A percentile compares a stretch with the other conserved stretches of the same genome.
phyloP scores from a whole-genome alignment of 2,113 vertebrate species.

The Siniperca knerii region DNA sequence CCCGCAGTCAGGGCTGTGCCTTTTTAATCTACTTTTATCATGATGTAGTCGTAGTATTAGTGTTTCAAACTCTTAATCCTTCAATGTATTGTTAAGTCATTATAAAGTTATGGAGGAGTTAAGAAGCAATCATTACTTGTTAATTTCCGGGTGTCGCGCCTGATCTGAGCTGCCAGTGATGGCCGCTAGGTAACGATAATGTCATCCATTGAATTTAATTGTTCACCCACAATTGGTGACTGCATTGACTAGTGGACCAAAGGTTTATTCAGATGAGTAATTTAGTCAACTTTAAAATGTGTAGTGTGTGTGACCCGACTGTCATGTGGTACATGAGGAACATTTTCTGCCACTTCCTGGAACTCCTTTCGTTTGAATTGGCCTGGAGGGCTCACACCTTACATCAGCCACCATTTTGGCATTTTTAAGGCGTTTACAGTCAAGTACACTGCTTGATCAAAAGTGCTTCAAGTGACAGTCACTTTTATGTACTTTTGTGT shows the following conservation, averaged over 20 bases:
- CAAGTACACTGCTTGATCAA: constrained; percentile 25
- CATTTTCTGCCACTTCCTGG: constrained; percentile 72
- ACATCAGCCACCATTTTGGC: constrained; percentile 43
- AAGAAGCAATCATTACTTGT: neutral
- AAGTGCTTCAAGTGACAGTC: neutral
- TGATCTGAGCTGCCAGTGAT: constrained; percentile 13
- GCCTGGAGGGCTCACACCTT: constrained; percentile 25
- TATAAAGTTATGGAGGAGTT: constrained; percentile 27
- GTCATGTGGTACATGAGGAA: constrained; percentile 29
- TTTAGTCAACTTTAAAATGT: neutral
- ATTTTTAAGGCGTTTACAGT: neutral
- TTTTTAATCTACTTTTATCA: neutral
- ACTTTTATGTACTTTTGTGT: neutral
- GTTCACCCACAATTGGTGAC: neutral
- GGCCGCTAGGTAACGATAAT: constrained; percentile 21
- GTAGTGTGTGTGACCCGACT: no score
- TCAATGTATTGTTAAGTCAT: neutral
- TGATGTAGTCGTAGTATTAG: rapidly evolving
- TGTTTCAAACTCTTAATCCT: rapidly evolving
- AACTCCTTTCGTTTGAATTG: constrained; percentile 42
- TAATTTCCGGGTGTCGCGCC: constrained; percentile 71
- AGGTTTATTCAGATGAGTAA: neutral
- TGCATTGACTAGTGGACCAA: neutral
- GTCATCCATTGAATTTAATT: neutral
- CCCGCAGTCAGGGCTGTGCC: neutral